Conservation (phyloP, 2,888 invertebrate species). For the Drosophila merina region DNA sequence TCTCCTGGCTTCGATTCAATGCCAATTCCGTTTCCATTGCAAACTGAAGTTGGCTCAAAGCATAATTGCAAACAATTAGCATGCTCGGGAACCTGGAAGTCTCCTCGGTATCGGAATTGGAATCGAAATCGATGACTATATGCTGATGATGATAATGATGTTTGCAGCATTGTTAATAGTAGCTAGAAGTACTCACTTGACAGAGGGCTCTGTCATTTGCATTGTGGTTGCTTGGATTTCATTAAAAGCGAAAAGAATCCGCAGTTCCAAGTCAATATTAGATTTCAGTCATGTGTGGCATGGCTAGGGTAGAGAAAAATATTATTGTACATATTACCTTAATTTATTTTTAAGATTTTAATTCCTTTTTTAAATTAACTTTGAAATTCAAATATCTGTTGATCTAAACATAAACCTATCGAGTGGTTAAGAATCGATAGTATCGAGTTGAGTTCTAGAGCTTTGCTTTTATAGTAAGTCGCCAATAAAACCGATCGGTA, state of each 20-base stretch:
- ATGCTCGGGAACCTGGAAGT: constrained; percentile 17
- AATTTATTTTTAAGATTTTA: no score
- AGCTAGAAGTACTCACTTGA: constrained; percentile 33
- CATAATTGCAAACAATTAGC: constrained; percentile 80
- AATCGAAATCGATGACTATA: constrained; percentile 22
- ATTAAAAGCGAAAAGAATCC: constrained; percentile 22
- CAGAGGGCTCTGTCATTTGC: constrained; percentile 35
- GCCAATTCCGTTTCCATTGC: constrained; percentile 39
- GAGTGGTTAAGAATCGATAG: no score
- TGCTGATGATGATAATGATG: constrained; percentile 16
- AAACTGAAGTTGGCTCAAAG: constrained; percentile 58
- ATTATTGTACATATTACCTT: no score
- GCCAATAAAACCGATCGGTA: no score
- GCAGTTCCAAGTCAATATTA: constrained; percentile 37
- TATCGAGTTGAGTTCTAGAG: no score
- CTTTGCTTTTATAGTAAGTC: no score
- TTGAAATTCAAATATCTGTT: no score
- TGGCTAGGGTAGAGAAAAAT: no score
- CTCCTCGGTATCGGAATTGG: constrained; percentile 8
- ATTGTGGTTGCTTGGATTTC: constrained; percentile 10
- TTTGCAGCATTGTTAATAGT: constrained; percentile 9
- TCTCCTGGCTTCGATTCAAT: constrained; percentile 29
- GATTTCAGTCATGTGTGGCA: constrained; percentile 4
- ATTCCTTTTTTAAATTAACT: no score
- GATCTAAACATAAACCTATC: no score